Conservation (phyloP, 2,888 invertebrate species). For the Amphipoea lucens region DNA sequence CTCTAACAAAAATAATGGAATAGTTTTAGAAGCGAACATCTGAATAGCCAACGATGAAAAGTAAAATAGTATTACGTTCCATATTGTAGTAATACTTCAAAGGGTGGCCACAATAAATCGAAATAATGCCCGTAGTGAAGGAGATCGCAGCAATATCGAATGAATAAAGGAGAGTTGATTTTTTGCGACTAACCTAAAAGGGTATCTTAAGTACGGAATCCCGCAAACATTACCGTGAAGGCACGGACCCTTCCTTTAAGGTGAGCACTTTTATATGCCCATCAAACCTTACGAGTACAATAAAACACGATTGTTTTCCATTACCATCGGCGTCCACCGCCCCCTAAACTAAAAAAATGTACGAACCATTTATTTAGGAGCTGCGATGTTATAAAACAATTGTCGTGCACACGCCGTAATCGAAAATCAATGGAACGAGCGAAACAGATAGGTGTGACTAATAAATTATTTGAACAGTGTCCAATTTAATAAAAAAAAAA, state of each 20-base stretch:
- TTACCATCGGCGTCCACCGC: constrained; percentile 81
- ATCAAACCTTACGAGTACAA: constrained; percentile 89
- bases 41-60: constrained; percentile 6
- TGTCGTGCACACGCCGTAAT: constrained; percentile 46
- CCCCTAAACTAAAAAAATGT: constrained; percentile 63
- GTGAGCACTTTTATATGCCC: constrained; percentile 88
- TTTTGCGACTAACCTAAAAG: constrained; percentile 84
- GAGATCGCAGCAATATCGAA: constrained; percentile 71
- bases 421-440: constrained; percentile 53
- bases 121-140: constrained; percentile 59
- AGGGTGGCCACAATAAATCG: constrained; percentile 60
- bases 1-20: background rate
- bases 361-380: constrained; percentile 60
- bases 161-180: constrained; percentile 81
- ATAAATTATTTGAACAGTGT: constrained; percentile 40
- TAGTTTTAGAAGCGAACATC: background rate
- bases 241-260: constrained; percentile 85
- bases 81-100: constrained; percentile 46
- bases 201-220: constrained; percentile 86
- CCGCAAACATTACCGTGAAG: constrained; percentile 85
- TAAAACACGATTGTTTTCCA: constrained; percentile 90
- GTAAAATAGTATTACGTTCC: constrained; percentile 20
- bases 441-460: constrained; percentile 40
- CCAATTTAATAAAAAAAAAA: constrained; percentile 43
- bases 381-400: constrained; percentile 58